Percentiles rank a stretch among this genome's conserved stretches.
Conservation (phyloP, 1,140 invertebrate genomes). For the Euglossa dilemma region DNA sequence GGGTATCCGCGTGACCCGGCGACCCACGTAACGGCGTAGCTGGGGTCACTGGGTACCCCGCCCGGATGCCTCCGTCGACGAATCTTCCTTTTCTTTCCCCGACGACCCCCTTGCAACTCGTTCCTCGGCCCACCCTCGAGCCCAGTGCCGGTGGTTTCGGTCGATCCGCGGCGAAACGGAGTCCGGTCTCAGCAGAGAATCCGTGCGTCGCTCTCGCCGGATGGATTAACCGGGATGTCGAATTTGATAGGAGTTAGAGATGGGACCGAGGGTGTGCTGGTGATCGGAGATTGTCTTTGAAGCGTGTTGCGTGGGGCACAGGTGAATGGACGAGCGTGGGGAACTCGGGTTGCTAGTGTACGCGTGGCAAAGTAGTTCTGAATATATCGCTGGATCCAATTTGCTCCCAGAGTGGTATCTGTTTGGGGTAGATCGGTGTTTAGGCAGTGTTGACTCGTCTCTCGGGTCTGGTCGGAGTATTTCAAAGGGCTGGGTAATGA, state of each 20-base stretch:
- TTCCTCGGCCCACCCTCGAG: not conserved
- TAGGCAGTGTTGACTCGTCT: not conserved
- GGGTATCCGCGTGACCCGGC: constrained; percentile 75
- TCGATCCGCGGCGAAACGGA: not conserved
- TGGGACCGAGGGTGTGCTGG: not conserved
- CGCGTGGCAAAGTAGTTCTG: not conserved
- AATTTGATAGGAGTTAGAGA: not conserved
- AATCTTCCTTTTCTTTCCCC: constrained; percentile 18
- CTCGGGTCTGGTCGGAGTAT: too few relatives aligned
- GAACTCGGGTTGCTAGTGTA: not conserved
- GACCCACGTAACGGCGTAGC: constrained; percentile 68
- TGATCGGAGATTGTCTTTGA: not conserved
- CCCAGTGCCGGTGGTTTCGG: too few relatives aligned
- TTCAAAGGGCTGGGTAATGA: not conserved
- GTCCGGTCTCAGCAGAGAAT: not conserved
- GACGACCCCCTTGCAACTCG: not conserved
- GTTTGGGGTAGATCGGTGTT: not conserved
- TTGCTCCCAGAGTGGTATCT: not conserved
- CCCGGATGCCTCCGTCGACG: constrained; percentile 52
- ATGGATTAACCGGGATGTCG: not conserved
- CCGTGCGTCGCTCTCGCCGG: not conserved
- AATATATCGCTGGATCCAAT: not conserved
- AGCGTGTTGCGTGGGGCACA: not conserved
- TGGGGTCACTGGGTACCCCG: constrained; percentile 69
- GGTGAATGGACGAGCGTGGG: not conserved